These are phyloP conservation scores for Labeo rohita DNA, from an alignment of 2,113 vertebrate genomes.

Conservation along the genomic window DNA sequence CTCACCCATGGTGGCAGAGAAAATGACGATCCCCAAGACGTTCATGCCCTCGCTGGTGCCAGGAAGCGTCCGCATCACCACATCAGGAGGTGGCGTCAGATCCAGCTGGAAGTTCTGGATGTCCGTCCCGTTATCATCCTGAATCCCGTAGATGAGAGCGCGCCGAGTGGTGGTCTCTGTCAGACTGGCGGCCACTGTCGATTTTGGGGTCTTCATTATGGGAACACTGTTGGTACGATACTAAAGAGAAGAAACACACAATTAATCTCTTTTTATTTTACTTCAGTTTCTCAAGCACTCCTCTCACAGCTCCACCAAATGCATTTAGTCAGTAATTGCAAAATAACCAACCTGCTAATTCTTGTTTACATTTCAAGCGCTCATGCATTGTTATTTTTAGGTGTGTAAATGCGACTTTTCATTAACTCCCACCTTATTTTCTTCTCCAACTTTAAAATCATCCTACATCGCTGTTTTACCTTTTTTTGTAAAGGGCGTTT, in stretches of 20 bases:
- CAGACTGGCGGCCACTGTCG: slow-evolving; percentile 59
- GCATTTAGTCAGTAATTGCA: too few species aligned
- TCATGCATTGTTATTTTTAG: too few species aligned
- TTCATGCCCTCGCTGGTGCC: slow-evolving; percentile 96
- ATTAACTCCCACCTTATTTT: too few species aligned
- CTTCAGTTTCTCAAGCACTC: too few species aligned
- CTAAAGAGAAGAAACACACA: slow-evolving; percentile 71
- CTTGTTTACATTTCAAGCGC: too few species aligned
- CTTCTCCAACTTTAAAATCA: too few species aligned
- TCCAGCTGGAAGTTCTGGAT: slow-evolving; percentile 93
- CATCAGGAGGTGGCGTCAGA: slow-evolving; percentile 90
- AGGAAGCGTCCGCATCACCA: slow-evolving; percentile 87
- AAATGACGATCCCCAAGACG: slow-evolving; percentile 95
- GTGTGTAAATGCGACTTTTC: too few species aligned
- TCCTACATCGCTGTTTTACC: too few species aligned
- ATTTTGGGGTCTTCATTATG: slow-evolving; percentile 79
- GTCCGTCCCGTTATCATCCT: slow-evolving; percentile 87
- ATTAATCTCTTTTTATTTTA: too few species aligned
- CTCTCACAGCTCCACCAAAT: too few species aligned
- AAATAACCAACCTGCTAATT: too few species aligned
- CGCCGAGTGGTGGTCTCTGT: slow-evolving; percentile 78
- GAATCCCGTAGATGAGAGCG: slow-evolving; percentile 87
- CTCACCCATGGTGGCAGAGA: slow-evolving; percentile 96
- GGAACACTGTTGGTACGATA: slow-evolving; percentile 90
- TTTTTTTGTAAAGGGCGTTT: too few species aligned